Base-by-base conservation (phyloP, 2,888 invertebrate species). In the Phengaris alcon region DNA sequence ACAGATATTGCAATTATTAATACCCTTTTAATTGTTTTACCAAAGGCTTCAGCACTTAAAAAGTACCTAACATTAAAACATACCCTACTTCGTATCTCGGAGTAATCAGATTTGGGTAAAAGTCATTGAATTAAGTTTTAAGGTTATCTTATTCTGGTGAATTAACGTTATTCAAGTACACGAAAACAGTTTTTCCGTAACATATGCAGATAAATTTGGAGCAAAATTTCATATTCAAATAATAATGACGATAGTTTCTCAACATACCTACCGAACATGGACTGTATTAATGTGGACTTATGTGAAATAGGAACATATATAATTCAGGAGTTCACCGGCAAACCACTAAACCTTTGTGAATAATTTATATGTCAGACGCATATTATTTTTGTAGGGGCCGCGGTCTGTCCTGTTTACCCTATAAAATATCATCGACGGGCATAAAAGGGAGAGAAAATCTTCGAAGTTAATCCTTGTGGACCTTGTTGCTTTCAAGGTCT, bases 331-430 rank as follows among this genome's bases (percentile, higher is more conserved):
- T 84, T 84, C 80, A 84, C 83, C 85, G 84, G 83, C 82, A 79
- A 85, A 87, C 87, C 85, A 86, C 86, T 87, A 88, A 85, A 89
- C 88, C 88, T 91, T 88, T 87, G 87, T 91, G 90, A 93, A 93
- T 92, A 90, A 91, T 92, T 91, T 90, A 91, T 84, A 81, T 79
- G 82, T 81, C 82, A 87, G 87, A 86, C 86, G 86, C 86, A 85
- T 90, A 90, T 90, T 90, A 91, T 91, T 90, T 91, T 91, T 90
- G 89, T 85, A 87, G 83, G 89, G 88, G 83, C 79, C 81, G 85
- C 82, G 84, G 87, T 85, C 84, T 82, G 82, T 82, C 81, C 83
- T 84, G 87, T 88, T 88, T 87, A 87, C 86, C 84, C 86, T 84
- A 87, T 88, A 89, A 88, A 90, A 89, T 89, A 90, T 87, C 82